Evolutionary conservation across 2,113 vertebrate genomes (phyloP).

Genomic region (Ceyx melanurus): DNA sequence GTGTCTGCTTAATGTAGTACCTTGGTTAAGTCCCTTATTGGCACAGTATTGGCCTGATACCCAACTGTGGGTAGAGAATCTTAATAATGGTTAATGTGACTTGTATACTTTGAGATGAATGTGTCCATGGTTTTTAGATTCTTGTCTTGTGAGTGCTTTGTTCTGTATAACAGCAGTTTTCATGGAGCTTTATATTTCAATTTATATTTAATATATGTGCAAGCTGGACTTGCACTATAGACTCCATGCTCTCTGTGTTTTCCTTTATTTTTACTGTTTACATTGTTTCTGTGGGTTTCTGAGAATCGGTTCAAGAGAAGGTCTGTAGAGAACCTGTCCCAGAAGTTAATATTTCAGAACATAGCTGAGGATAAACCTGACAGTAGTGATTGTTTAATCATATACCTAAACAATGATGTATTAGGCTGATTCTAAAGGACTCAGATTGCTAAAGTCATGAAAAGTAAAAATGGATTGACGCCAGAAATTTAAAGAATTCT

Average conservation of each 20-base stretch:
- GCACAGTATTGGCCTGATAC: not conserved
- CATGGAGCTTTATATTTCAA: not conserved
- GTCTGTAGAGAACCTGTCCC: not conserved
- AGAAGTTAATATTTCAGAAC: not conserved
- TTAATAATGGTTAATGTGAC: not conserved
- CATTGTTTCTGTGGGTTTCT: not conserved
- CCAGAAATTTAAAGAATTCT: not conserved
- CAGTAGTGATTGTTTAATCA: not conserved
- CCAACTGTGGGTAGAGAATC: not conserved
- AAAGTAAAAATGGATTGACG: not conserved
- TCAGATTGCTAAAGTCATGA: not conserved
- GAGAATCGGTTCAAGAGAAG: not conserved
- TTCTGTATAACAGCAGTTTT: not conserved
- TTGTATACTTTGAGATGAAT: not conserved
- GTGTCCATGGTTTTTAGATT: not conserved
- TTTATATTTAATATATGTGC: not conserved
- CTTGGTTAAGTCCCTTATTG: accelerated
- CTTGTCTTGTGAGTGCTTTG: not conserved
- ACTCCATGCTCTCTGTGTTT: not conserved
- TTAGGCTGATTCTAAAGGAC: not conserved
- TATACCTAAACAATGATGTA: not conserved
- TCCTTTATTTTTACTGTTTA: not conserved
- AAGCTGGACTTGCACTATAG: not conserved
- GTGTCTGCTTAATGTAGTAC: not conserved
- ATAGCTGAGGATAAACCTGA: not conserved